These are phyloP conservation scores for Heterotilapia buettikoferi DNA, from an alignment of 2,113 vertebrate species.

Conservation along the genomic window DNA sequence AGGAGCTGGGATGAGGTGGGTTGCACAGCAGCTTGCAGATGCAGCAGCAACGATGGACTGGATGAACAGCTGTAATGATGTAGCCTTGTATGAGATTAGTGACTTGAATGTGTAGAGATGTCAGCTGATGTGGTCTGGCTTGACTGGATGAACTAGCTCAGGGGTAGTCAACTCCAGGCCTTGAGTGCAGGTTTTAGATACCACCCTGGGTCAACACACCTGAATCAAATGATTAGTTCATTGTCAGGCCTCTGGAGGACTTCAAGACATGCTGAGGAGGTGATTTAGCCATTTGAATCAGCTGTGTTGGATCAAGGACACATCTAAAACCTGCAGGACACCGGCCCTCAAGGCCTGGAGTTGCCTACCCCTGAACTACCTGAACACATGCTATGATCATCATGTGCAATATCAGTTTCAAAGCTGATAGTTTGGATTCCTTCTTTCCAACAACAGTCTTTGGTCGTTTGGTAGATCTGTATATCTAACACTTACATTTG, in stretches of 20 bases:
- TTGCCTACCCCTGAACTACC: not conserved
- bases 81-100: not conserved
- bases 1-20: not conserved
- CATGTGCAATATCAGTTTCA: not conserved
- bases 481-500: constrained; percentile 15
- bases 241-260: not conserved
- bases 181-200: not conserved
- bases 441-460: not conserved
- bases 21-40: not conserved
- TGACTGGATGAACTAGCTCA: not conserved
- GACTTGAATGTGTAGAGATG: not conserved
- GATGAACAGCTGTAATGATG: not conserved
- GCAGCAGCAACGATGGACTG: not conserved
- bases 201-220: not conserved
- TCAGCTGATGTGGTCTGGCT: not conserved
- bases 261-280: not conserved
- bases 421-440: not conserved
- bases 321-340: not conserved
- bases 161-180: not conserved
- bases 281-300: not conserved
- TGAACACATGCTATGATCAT: not conserved
- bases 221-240: not conserved
- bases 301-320: not conserved
- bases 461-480: not conserved
- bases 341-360: not conserved